These are phyloP conservation scores for Patella depressa DNA, from an alignment of 2,888 invertebrate genomes.

Conservation along the genomic window DNA sequence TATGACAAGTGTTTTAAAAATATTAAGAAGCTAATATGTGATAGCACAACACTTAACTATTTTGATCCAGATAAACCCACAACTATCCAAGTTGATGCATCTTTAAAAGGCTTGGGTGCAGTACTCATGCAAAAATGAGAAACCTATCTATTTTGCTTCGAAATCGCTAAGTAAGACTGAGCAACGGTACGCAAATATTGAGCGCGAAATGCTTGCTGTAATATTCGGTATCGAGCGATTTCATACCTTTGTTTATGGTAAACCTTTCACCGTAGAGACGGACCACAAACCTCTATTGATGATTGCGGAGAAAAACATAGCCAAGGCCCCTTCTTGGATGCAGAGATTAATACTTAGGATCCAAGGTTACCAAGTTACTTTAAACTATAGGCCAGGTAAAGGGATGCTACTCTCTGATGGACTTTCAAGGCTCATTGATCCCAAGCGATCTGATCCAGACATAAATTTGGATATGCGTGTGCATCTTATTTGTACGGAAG, in stretches of 20 bases:
- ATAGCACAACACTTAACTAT: not conserved
- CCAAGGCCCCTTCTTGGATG: not conserved
- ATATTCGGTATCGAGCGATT: not conserved
- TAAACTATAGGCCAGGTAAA: not conserved
- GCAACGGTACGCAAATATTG: not conserved
- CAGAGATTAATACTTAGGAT: not conserved
- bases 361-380: not conserved
- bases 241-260: not conserved
- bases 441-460: not conserved
- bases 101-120: not conserved
- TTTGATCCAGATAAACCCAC: slow-evolving; percentile 8
- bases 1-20: not conserved
- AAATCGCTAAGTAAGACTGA: not conserved
- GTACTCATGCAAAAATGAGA: not conserved
- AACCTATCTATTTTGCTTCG: not conserved
- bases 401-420: not conserved
- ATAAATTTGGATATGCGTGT: not conserved
- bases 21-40: not conserved
- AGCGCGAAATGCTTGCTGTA: not conserved
- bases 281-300: not conserved
- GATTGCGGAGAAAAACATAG: not conserved
- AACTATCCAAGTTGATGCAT: slow-evolving; percentile 2
- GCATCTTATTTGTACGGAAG: not conserved
- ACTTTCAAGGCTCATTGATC: not conserved
- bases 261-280: not conserved